Conservation (phyloP, 2,113 vertebrate species). For the Setophaga petechia region DNA sequence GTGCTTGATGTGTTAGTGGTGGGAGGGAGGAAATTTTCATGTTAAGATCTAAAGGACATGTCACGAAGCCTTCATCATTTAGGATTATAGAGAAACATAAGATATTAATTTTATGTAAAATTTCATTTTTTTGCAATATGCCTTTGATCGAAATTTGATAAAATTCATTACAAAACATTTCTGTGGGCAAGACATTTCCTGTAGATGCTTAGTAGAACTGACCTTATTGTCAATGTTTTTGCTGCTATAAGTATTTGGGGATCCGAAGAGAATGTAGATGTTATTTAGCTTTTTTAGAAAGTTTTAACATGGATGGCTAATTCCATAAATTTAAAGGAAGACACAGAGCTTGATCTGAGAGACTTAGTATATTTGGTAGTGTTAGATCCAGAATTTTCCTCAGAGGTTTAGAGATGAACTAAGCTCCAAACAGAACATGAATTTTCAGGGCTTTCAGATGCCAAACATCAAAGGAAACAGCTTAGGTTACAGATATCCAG, state of each 20-base stretch:
- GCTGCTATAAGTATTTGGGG: not conserved
- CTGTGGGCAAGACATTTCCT: not conserved
- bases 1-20: not conserved
- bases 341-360: not conserved
- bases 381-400: not conserved
- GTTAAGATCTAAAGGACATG: not conserved
- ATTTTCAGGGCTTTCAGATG: not conserved
- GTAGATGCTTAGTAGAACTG: not conserved
- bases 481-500: not conserved
- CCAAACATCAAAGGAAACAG: not conserved
- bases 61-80: not conserved
- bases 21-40: rapidly evolving
- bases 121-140: not conserved
- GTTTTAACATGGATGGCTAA: not conserved
- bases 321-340: not conserved
- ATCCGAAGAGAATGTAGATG: not conserved
- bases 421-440: not conserved
- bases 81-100: not conserved
- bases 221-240: not conserved
- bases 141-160: not conserved
- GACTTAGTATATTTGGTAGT: not conserved
- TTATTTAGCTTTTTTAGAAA: not conserved
- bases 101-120: not conserved
- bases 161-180: not conserved
- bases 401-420: not conserved